Base-by-base conservation (phyloP, 1,140 invertebrate species). In the Ctenoplectra terminalis region DNA sequence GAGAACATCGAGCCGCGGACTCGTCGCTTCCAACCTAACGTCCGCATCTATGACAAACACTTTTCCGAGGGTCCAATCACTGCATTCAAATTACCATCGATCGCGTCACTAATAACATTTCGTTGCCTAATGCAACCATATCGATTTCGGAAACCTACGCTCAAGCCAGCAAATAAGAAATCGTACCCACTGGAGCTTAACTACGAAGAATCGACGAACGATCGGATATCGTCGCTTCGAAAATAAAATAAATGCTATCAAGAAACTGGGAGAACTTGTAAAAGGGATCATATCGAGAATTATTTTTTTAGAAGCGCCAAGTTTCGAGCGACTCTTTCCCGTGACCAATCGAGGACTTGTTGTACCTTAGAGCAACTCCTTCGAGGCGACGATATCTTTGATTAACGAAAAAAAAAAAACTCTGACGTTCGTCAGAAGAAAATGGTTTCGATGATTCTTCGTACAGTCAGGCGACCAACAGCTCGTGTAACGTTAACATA, bases 31-130 rank as follows among this genome's bases (percentile, higher is more conserved):
- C n/a, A n/a, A n/a, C n/a, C n/a, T n/a, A n/a, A n/a, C 37, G 13
- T 46, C 23, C 34, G 54, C 56, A 26, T 82, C 23, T 31, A 73
- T 71, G 66, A 70, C 37, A 34, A 78, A 78, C 64, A 79, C 56
- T 84, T 76, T 43, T 73, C 43, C 50, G 83, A 86, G 84, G 85
- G 85, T 88, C 87, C 87, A 87, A 86, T 87, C 87, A 56, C 74
- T 52, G 76, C 77, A 87, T 78, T 63, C 73, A 54, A 83, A 79
- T 78, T 74, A 60, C 56, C 56, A 58, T 71, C 69, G 66, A 48
- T 69, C 66, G 66, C 29, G 66, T 52, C 40, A 48, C 20, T 13
- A 29, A 11, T 31, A 23, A 52, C 48, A 26, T 20, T 23, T 46
- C 13, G n/a, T 20, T 20, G 3, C 34, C 31, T 37, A 20, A 1